phyloP scores from a whole-genome alignment of 2,113 vertebrate species.

The Calypte anna region DNA sequence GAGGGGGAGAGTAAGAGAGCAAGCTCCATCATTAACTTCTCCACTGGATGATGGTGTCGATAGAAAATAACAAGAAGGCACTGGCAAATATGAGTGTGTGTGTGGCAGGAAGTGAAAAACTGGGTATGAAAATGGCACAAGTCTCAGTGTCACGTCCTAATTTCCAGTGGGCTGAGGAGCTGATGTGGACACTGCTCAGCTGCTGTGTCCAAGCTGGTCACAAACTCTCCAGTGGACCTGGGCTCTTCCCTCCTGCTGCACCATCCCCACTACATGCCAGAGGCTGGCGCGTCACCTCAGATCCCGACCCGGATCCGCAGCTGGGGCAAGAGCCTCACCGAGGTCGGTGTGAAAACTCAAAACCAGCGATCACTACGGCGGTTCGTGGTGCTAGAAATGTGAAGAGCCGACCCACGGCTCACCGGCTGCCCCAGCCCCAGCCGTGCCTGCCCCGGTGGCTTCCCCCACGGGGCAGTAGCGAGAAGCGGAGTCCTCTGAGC shows the following conservation, averaged over 20 bases:
- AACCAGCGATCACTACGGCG: rapidly evolving
- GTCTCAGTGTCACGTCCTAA: rapidly evolving
- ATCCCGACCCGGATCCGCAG: neutral
- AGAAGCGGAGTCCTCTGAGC: neutral
- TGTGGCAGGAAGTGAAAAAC: neutral
- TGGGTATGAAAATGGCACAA: neutral
- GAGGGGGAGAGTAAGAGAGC: neutral
- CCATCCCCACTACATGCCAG: neutral
- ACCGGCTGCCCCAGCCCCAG: neutral
- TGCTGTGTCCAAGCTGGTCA: rapidly evolving
- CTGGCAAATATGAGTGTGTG: neutral
- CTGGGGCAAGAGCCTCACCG: neutral
- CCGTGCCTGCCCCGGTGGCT: neutral
- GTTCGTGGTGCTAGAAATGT: rapidly evolving
- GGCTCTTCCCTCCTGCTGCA: neutral
- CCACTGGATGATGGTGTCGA: neutral
- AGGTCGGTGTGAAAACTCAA: neutral
- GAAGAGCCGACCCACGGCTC: neutral
- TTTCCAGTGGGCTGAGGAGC: neutral
- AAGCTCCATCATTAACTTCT: neutral
- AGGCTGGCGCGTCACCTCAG: neutral
- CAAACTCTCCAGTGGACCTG: rapidly evolving
- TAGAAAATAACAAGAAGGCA: neutral
- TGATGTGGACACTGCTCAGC: neutral
- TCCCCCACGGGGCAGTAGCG: neutral